Evolutionary conservation across 2,113 vertebrate genomes (phyloP), one percentile per base, ranked within the genome.

Genomic region (Raja brachyura): DNA sequence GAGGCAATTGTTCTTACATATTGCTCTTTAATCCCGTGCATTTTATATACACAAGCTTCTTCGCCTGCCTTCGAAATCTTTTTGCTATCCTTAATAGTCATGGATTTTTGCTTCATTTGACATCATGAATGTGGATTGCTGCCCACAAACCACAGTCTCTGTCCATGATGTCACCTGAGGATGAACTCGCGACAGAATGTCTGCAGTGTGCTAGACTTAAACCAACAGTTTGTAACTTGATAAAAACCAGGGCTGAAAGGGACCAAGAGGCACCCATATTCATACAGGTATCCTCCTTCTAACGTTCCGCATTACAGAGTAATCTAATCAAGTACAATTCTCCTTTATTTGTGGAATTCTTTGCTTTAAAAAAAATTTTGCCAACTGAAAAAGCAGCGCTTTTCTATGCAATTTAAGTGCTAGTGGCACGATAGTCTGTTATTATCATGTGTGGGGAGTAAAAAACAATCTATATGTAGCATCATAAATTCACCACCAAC

Each of bases 141-240:
- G 59, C 59, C 83, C 59, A 88, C 59, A 88, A 63, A 88, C 83
- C 59, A 63, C 59, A 63, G 59, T 63, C 83, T 66, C 83, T 59
- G 63, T 88, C 83, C 83, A 88, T 88, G 59, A 63, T 88, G 83
- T 88, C 59, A 88, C 83, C 59, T 66, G 83, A 88, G 59, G 83
- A 88, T 88, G 83, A 66, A n/a, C 59, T 88, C 5, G 31, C 63
- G 83, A 88, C 83, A 88, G 16, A 88, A 88, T 88, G 83, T 88
- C 83, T 66, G 59, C 59, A 31, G 59, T 13, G 31, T 66, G 83
- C 5, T n/a, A 63, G 83, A 5, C 59, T 66, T 31, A 88, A 63
- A 63, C 59, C 28, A 88, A n/a, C 1, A 7, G 4, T 88, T 88
- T 63, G n/a, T 88, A 63, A 88, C 16, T 18, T 63, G 83, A 31